Evolutionary conservation across 2,797 vertebrate species (phyloP).

Genomic region (Mormyrus proboscirostris): DNA sequence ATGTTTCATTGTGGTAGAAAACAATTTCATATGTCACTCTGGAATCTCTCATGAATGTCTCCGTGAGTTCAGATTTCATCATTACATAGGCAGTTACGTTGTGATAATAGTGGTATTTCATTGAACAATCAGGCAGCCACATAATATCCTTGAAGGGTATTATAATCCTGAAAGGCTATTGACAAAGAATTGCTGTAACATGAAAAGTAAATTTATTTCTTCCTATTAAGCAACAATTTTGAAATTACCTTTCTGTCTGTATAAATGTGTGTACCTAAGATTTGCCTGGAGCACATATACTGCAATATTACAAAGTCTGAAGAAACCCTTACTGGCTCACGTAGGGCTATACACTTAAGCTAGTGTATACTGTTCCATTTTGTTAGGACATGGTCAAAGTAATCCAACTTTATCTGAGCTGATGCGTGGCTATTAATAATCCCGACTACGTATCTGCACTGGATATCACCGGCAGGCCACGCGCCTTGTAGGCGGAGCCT

Average conservation of each 20-base stretch:
- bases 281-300: background rate
- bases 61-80: background rate
- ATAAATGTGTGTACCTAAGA: background rate
- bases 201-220: background rate
- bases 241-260: background rate
- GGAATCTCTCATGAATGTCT: background rate
- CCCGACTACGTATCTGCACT: too few species aligned
- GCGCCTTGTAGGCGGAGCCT: too few species aligned
- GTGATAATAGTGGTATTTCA: background rate
- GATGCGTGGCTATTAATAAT: too few species aligned
- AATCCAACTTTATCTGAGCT: too few species aligned
- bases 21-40: background rate
- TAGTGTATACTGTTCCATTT: background rate
- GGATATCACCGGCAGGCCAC: too few species aligned
- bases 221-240: background rate
- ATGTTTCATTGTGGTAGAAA: background rate
- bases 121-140: background rate
- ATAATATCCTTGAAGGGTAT: background rate
- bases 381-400: background rate
- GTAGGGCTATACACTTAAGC: background rate
- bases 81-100: background rate
- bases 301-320: background rate
- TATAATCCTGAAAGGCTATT: background rate
- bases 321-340: background rate
- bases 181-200: background rate